phyloP scores from a whole-genome alignment of 2,797 vertebrate species.

The Atherinosoma microstoma region DNA sequence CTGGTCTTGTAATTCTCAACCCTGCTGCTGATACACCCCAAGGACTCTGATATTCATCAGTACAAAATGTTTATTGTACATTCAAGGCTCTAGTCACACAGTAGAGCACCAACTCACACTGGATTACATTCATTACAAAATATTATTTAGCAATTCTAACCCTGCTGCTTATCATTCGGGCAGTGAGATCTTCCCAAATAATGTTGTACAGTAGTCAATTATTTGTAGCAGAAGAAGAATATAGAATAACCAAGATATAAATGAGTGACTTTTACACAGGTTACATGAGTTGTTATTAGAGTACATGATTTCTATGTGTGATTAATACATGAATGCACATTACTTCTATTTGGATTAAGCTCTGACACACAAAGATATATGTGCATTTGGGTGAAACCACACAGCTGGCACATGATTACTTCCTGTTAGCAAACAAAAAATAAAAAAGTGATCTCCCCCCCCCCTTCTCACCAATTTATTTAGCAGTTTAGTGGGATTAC shows the following conservation, averaged over 20 bases:
- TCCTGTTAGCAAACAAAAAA: constrained; percentile 20
- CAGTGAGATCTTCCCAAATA: not conserved
- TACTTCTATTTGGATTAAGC: constrained; percentile 7
- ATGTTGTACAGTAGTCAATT: constrained; percentile 16
- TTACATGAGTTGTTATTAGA: constrained; percentile 14
- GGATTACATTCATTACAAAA: constrained; percentile 22
- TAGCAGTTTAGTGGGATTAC: constrained; percentile 40
- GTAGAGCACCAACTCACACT: constrained; percentile 23
- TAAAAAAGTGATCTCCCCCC: constrained; percentile 3
- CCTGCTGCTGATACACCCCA: constrained; percentile 20
- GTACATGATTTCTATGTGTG: constrained; percentile 15
- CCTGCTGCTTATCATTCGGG: constrained; percentile 21
- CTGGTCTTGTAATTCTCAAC: constrained; percentile 20
- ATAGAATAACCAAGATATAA: constrained; percentile 3
- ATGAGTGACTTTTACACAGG: constrained; percentile 23
- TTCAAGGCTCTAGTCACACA: constrained; percentile 25
- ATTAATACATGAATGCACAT: constrained; percentile 8
- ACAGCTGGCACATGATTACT: constrained; percentile 26
- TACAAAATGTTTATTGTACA: constrained; percentile 51
- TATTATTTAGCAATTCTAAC: not conserved
- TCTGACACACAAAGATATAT: constrained; percentile 33
- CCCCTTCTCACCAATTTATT: constrained; percentile 34
- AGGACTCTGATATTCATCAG: constrained; percentile 28
- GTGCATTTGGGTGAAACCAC: constrained; percentile 39
- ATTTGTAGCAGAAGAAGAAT: constrained; percentile 5